phyloP scores from a whole-genome alignment of 2,888 invertebrate genomes.

The Acleris cristana region DNA sequence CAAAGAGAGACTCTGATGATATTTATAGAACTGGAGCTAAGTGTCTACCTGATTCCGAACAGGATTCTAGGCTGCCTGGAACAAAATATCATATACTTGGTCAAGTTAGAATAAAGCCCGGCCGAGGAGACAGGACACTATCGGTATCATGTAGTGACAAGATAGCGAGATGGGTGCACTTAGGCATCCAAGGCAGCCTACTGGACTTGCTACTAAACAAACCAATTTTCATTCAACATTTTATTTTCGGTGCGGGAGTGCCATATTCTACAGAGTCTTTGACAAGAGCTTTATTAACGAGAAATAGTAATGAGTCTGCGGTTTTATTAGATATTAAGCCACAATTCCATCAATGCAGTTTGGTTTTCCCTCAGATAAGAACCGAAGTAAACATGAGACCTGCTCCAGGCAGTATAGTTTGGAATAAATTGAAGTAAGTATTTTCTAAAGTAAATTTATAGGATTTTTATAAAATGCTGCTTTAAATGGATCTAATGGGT shows the following conservation, averaged over 20 bases:
- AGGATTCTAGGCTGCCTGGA: slow-evolving; percentile 85
- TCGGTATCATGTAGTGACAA: slow-evolving; percentile 98
- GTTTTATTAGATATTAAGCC: slow-evolving; percentile 46
- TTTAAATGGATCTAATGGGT: no score
- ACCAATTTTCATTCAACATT: slow-evolving; percentile 87
- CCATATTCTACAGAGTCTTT: slow-evolving; percentile 86
- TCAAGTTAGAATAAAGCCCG: slow-evolving; percentile 93
- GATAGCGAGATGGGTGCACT: slow-evolving; percentile 93
- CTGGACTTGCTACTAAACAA: slow-evolving; percentile 86
- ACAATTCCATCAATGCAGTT: slow-evolving; percentile 56
- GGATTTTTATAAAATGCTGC: background rate
- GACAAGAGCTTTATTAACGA: slow-evolving; percentile 77
- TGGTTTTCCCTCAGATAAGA: slow-evolving; percentile 55
- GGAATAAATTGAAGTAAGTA: slow-evolving; percentile 64
- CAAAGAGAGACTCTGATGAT: slow-evolving; percentile 48
- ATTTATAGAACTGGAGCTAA: slow-evolving; percentile 95
- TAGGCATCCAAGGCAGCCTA: slow-evolving; percentile 94
- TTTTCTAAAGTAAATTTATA: slow-evolving; percentile 2
- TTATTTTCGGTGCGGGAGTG: slow-evolving; percentile 88
- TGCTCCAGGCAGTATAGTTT: slow-evolving; percentile 68
- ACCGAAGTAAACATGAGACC: slow-evolving; percentile 52
- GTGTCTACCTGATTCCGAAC: slow-evolving; percentile 81
- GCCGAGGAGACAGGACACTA: slow-evolving; percentile 93
- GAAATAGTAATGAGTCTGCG: slow-evolving; percentile 49
- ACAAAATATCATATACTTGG: slow-evolving; percentile 87